Evolutionary conservation across 2,113 vertebrate species (phyloP).

Genomic region (Camelus bactrianus): DNA sequence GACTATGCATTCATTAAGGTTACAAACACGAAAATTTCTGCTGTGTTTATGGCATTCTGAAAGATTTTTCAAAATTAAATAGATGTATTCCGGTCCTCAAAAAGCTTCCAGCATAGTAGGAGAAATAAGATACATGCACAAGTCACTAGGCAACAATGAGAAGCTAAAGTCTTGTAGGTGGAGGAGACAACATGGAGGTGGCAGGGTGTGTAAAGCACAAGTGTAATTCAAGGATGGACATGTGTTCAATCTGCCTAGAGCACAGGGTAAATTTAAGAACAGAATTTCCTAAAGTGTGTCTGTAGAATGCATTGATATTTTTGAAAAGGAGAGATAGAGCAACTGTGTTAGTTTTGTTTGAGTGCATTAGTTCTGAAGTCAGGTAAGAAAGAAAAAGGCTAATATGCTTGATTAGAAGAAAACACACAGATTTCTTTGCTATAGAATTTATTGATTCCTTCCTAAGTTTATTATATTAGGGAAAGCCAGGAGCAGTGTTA

Average conservation of each 20-base stretch:
- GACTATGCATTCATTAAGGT: background rate
- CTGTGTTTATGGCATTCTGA: background rate
- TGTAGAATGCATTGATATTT: background rate
- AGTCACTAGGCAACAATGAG: background rate
- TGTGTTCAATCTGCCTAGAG: background rate
- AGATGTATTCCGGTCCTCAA: background rate
- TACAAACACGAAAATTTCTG: conserved; percentile 13
- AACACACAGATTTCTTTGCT: background rate
- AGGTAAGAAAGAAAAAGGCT: conserved; percentile 30
- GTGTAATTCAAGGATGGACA: background rate
- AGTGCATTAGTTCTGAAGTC: background rate
- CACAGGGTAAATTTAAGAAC: background rate
- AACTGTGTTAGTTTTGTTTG: background rate
- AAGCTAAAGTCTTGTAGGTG: background rate
- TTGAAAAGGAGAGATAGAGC: background rate
- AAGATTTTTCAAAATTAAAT: conserved; percentile 15
- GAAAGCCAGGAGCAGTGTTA: background rate
- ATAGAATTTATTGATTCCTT: background rate
- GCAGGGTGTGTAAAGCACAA: background rate
- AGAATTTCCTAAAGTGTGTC: background rate
- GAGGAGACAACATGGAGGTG: background rate
- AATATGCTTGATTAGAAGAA: background rate
- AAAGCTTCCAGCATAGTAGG: background rate
- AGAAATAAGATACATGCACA: background rate
- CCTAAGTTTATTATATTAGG: background rate